Evolutionary conservation across 2,113 vertebrate species (phyloP).

Genomic region (Cygnus atratus): DNA sequence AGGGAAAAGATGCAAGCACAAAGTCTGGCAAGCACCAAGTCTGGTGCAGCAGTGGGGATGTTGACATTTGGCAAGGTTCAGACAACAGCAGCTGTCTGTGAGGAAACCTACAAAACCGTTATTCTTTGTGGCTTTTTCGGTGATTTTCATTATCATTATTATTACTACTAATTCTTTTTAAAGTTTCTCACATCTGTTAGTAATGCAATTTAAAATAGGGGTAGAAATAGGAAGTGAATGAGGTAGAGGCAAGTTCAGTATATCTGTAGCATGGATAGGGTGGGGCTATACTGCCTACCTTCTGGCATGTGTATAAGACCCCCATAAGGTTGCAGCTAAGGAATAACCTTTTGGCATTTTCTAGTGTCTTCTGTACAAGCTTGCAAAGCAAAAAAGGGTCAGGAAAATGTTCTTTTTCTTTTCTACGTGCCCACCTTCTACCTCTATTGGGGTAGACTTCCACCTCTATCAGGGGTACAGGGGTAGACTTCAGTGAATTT

Average conservation of each 20-base stretch:
- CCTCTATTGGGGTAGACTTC: background rate
- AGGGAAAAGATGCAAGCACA: background rate
- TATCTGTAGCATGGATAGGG: background rate
- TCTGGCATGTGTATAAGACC: background rate
- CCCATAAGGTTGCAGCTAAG: background rate
- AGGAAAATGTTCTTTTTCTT: background rate
- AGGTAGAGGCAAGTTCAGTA: rapidly evolving
- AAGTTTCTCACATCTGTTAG: background rate
- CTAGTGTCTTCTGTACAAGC: background rate
- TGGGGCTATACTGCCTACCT: rapidly evolving
- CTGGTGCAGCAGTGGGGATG: background rate
- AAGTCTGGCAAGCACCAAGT: background rate
- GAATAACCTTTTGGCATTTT: background rate
- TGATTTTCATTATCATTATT: background rate
- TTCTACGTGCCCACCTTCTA: background rate
- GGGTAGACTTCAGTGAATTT: too few relatives aligned
- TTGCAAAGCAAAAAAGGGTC: background rate
- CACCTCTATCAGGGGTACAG: background rate
- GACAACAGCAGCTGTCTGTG: background rate
- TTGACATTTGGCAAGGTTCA: background rate
- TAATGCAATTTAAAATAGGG: background rate
- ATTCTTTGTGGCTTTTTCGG: background rate
- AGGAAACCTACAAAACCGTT: background rate
- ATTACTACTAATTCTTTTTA: background rate
- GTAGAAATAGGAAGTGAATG: too few relatives aligned